phyloP scores from a whole-genome alignment of 2,888 invertebrate species.

The Galerucella nymphaeae region DNA sequence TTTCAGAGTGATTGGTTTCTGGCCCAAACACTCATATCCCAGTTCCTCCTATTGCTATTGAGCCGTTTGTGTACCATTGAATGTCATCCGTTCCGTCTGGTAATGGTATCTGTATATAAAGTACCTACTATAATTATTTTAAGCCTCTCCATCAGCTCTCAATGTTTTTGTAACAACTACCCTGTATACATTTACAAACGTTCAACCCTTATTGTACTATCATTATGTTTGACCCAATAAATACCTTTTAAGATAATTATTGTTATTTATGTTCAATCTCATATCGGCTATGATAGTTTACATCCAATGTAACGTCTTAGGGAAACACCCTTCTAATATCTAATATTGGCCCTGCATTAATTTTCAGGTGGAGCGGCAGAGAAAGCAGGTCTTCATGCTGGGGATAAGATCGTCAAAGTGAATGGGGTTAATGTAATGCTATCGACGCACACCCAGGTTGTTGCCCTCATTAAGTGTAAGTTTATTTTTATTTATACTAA shows the following conservation, averaged over 20 bases:
- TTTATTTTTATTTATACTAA: conserved; percentile 48
- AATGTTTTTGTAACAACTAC: not conserved
- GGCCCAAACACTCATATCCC: too few species aligned
- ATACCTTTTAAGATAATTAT: not conserved
- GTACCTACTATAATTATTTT: too few species aligned
- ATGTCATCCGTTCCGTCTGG: too few species aligned
- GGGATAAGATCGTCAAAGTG: conserved; percentile 93
- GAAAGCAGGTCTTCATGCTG: conserved; percentile 90
- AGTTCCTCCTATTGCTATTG: too few species aligned
- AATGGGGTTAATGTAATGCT: conserved; percentile 92
- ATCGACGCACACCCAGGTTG: conserved; percentile 94
- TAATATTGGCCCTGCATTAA: conserved; percentile 47
- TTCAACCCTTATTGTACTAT: not conserved
- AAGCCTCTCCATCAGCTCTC: too few species aligned
- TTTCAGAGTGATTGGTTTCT: too few species aligned
- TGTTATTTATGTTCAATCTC: not conserved
- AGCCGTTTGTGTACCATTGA: too few species aligned
- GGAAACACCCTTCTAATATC: conserved; percentile 20
- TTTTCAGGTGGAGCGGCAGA: conserved; percentile 89
- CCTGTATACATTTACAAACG: not conserved
- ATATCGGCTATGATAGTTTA: not conserved
- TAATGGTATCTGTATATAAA: too few species aligned
- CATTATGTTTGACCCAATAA: not conserved
- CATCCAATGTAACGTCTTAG: not conserved
- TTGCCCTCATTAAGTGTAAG: conserved; percentile 93